phyloP scores from a whole-genome alignment of 2,113 vertebrate species.

The Corynorhinus townsendii region DNA sequence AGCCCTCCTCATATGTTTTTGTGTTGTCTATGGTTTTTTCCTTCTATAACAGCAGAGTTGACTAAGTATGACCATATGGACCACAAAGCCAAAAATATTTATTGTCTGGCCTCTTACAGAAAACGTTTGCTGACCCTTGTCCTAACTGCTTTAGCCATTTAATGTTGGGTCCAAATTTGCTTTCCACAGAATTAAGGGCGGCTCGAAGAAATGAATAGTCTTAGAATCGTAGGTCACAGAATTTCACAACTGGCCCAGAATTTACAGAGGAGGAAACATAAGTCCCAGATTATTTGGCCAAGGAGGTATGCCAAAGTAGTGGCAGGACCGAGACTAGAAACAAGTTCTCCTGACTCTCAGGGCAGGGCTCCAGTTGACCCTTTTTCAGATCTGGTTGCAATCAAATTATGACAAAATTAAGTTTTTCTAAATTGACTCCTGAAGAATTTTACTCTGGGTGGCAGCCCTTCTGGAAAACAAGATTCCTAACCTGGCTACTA shows the following conservation, averaged over 20 bases:
- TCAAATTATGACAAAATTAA: background rate
- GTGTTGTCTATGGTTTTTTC: background rate
- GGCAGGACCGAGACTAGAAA: background rate
- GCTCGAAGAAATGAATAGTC: conserved; percentile 21
- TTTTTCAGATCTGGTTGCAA: background rate
- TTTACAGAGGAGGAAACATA: background rate
- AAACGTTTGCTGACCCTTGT: background rate
- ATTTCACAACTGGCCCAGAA: conserved; percentile 9
- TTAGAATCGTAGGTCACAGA: conserved; percentile 10
- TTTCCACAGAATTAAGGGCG: background rate
- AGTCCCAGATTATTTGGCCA: background rate
- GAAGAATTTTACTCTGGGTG: conserved; percentile 16
- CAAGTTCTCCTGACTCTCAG: background rate
- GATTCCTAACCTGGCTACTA: conserved; percentile 5
- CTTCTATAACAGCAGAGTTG: background rate
- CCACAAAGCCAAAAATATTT: background rate
- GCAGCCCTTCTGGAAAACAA: conserved; percentile 33
- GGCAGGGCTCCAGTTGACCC: background rate
- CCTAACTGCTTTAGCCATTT: background rate
- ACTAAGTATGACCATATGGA: background rate
- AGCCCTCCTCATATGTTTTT: background rate
- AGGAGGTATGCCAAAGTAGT: background rate
- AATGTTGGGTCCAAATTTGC: conserved; percentile 13
- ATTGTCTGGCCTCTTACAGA: background rate
- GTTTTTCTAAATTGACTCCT: conserved; percentile 22